These are phyloP conservation scores for Plutomurus gul DNA, from an alignment of 1,140 invertebrate species.

Conservation along the genomic window DNA sequence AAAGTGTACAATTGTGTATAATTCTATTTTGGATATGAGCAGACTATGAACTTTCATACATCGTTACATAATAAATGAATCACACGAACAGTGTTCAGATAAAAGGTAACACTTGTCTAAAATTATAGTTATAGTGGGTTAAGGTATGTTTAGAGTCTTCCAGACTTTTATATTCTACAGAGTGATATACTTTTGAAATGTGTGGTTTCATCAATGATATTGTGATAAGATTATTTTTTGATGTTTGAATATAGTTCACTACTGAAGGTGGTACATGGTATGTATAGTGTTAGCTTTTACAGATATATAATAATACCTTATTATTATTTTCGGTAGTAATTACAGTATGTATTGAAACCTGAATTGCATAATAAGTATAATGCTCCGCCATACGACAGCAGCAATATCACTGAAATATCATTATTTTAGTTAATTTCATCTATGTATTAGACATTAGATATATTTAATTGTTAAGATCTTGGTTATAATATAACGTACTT, in stretches of 20 bases:
- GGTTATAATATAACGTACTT: too few species aligned
- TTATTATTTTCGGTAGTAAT: too few species aligned
- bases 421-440: background rate
- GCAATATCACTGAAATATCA: background rate
- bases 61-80: background rate
- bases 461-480: background rate
- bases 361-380: too few species aligned
- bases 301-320: too few species aligned
- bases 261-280: background rate
- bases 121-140: background rate
- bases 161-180: background rate
- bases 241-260: background rate
- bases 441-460: too few species aligned
- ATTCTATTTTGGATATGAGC: too few species aligned
- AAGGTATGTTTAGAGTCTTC: too few species aligned
- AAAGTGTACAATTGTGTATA: too few species aligned
- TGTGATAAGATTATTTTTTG: background rate
- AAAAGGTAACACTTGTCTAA: background rate
- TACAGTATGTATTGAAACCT: too few species aligned
- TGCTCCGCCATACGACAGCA: background rate
- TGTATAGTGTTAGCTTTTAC: too few species aligned
- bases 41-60: too few species aligned
- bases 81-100: background rate
- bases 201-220: background rate
- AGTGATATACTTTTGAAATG: slow-evolving; percentile 16